Percentiles rank a stretch among this genome's conserved stretches.
Evolutionary conservation across 2,113 vertebrate species (phyloP).

Genomic region (Speoplatyrhinus poulsoni): DNA sequence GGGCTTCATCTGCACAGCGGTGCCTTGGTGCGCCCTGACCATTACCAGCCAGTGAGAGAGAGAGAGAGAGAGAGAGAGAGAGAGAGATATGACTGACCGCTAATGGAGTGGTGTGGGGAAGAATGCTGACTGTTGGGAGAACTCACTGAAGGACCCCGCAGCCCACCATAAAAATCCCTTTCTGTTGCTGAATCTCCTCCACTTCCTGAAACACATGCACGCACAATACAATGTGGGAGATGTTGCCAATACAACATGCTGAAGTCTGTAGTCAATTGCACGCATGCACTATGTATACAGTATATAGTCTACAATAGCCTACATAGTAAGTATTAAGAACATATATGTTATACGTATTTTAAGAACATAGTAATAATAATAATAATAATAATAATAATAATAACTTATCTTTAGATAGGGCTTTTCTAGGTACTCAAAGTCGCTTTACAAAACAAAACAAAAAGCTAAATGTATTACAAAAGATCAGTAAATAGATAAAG

Average conservation of each 20-base stretch:
- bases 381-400: neutral
- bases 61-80: neutral
- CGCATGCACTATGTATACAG: neutral
- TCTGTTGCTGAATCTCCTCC: conserved; percentile 91
- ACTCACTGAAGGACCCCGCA: conserved; percentile 84
- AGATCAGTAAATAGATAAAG: neutral
- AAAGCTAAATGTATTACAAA: too few species aligned
- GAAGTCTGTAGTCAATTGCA: neutral
- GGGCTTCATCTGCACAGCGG: neutral
- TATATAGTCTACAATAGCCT: too few species aligned
- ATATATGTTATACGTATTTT: too few species aligned
- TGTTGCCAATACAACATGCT: too few species aligned
- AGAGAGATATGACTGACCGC: conserved; percentile 78
- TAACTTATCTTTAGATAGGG: neutral
- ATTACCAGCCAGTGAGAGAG: neutral
- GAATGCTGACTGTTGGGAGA: conserved; percentile 92
- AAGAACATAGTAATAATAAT: too few species aligned
- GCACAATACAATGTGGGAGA: too few species aligned
- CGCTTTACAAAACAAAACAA: too few species aligned
- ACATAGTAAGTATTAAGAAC: too few species aligned
- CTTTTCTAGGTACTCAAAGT: neutral
- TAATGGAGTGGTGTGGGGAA: conserved; percentile 87
- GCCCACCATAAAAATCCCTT: conserved; percentile 85
- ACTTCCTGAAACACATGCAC: conserved; percentile 78
- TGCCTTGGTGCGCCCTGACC: neutral